Base-by-base conservation (phyloP, 2,113 vertebrate genomes). In the Galemys pyrenaicus region DNA sequence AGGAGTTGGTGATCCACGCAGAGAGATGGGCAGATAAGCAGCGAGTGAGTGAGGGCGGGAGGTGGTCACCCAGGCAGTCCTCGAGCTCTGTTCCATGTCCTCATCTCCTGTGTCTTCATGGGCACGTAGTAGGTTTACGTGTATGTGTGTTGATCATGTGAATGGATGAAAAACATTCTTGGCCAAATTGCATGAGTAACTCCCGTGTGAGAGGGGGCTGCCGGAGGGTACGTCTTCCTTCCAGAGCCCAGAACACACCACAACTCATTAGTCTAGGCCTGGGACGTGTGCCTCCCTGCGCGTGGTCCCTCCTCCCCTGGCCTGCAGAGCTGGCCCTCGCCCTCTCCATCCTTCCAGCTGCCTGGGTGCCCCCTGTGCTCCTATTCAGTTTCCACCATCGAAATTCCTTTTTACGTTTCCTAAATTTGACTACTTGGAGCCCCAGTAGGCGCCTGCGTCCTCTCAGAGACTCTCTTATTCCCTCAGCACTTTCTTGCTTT, bases 391-490 rank as follows among this genome's bases (percentile, higher is more conserved):
- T 35, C 87, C 15, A 5, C 13, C 4, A 4, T 39, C 26, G n/a
- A 87, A 68, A 62, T 78, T 37, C 58, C 49, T 82, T 54, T 39
- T 46, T 9, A 4, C 10, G 32, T 41, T 56, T 89, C n/a, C n/a
- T n/a, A n/a, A n/a, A n/a, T n/a, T n/a, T n/a, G n/a, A n/a, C n/a
- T n/a, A n/a, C n/a, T n/a, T n/a, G n/a, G n/a, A n/a, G n/a, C n/a
- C n/a, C 70, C 30, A 0, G 26, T 1, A 2, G 6, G 65, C 24
- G 74, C 9, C 68, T 24, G 4, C 24, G 39, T 78, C 54, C 37
- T 58, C 7, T 2, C 12, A 64, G 9, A 19, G 3, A 54, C 11
- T 13, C 0, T 1, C 0, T 26, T 32, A 1, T 20, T 81, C 26
- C 13, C 51, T 73, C 30, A 46, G 39, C 8, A 0, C 28, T 12